phyloP scores from a whole-genome alignment of 1,140 invertebrate species.

The Brachionus rotundiformis region DNA sequence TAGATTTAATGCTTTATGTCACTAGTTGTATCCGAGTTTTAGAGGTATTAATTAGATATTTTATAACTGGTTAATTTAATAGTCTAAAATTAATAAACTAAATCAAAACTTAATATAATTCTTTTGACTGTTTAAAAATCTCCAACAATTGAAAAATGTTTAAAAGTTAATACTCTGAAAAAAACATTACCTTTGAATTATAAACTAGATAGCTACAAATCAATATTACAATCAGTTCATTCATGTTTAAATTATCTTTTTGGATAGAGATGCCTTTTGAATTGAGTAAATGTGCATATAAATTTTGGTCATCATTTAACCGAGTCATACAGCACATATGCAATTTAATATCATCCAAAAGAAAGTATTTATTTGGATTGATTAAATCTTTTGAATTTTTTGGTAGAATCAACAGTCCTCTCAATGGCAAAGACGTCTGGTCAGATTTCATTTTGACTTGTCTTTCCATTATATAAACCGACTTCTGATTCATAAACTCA shows the following conservation, averaged over 20 bases:
- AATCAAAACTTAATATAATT: no score
- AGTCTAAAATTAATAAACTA: no score
- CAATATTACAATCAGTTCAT: neutral
- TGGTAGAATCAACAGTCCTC: neutral
- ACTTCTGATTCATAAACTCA: neutral
- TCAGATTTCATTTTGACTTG: neutral
- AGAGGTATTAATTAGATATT: no score
- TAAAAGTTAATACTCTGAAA: no score
- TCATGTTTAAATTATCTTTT: neutral
- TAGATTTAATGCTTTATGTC: no score
- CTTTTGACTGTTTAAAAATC: no score
- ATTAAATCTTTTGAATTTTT: neutral
- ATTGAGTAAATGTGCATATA: conserved; percentile 2
- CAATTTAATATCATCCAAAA: neutral
- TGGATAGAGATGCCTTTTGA: neutral
- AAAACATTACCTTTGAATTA: conserved; percentile 7
- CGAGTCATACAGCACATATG: neutral
- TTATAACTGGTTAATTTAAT: no score
- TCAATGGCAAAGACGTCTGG: neutral
- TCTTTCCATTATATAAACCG: neutral
- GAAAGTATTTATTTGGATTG: neutral
- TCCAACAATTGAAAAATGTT: no score
- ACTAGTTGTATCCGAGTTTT: no score
- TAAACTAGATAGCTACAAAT: neutral
- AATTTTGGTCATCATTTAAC: neutral